Evolutionary conservation across 2,888 invertebrate species (phyloP), one percentile per base, ranked within the genome.

Genomic region (Callosobruchus maculatus): DNA sequence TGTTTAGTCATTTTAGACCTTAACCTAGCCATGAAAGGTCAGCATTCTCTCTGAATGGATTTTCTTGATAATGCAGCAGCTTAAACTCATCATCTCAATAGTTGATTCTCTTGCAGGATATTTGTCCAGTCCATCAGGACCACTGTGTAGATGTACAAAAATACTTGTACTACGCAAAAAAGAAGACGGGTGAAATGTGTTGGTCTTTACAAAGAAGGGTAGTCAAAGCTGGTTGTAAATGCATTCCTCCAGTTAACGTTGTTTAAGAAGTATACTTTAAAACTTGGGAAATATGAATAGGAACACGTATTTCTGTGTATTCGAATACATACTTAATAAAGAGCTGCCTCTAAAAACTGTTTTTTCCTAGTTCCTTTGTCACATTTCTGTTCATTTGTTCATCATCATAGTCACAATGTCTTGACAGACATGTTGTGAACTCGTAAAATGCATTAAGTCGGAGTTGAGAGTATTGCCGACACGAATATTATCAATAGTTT

Each of bases 161-260:
- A 75, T 76, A 78, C 70, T 71, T 78, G 68, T 79, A 77, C 75
- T 79, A 78, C 70, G 70, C 80, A 72, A 80, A 77, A 79, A 76
- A 77, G 72, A 77, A 74, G 68, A 49, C 68, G 4, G 70, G 68
- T 66, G 73, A 73, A 68, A 74, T 78, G 22, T 82, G 82, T 77
- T 81, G 82, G 82, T 74, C 70, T 31, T 74, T 79, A 75, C 77
- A 79, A 49, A 74, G 74, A 74, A 76, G 74, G 74, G 74, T 78
- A 9, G 79, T 81, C 49, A 79, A 77, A 72, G 80, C 79, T 9
- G 81, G 82, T 31, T 82, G 82, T 75, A 80, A 80, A 76, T 81
- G 81, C 66, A 72, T 81, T 31, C 73, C 74, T n/a, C 67, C 72
- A 49, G 9, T 49, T 49, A 49, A 5, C 49, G 13, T 49, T 49